Conservation (phyloP, 2,888 invertebrate species). For the Blastobasis lacticolella region DNA sequence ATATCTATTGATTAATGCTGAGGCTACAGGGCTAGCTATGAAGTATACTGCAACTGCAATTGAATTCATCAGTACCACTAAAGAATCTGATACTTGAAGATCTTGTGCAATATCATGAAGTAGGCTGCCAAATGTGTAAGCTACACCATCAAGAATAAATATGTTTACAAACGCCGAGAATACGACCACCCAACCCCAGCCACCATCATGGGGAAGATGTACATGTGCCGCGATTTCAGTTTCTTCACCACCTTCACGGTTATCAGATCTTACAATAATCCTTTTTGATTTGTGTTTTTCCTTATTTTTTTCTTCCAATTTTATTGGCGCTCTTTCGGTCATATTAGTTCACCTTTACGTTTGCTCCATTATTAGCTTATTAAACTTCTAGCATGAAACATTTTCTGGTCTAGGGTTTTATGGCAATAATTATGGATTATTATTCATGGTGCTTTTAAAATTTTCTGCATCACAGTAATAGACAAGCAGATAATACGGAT, state of each 20-base stretch:
- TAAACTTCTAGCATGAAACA: no score
- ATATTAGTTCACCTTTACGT: background rate
- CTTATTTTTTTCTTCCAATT: background rate
- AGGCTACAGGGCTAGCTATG: slow-evolving; percentile 44
- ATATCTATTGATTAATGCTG: slow-evolving; percentile 59
- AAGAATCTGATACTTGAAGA: slow-evolving; percentile 31
- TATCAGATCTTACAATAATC: slow-evolving; percentile 31
- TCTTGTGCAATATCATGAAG: slow-evolving; percentile 42
- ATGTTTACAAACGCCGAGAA: slow-evolving; percentile 36
- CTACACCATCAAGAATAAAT: slow-evolving; percentile 49
- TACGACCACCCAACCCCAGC: slow-evolving; percentile 65
- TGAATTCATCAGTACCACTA: slow-evolving; percentile 51
- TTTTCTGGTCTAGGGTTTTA: no score
- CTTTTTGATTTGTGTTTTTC: slow-evolving; percentile 28
- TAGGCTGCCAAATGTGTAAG: slow-evolving; percentile 55
- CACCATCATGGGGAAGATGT: slow-evolving; percentile 52
- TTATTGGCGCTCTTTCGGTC: background rate
- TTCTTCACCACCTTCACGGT: slow-evolving; percentile 49
- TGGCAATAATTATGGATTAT: no score
- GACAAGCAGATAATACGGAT: no score
- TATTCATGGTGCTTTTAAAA: no score
- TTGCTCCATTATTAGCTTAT: no score
- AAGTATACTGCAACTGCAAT: slow-evolving; percentile 52
- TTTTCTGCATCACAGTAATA: no score
- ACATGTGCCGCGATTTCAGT: slow-evolving; percentile 63